A percentile compares a stretch with the other conserved stretches of the same genome.
phyloP scores from a whole-genome alignment of 2,797 vertebrate genomes.

The Chaetodon trifasciatus region DNA sequence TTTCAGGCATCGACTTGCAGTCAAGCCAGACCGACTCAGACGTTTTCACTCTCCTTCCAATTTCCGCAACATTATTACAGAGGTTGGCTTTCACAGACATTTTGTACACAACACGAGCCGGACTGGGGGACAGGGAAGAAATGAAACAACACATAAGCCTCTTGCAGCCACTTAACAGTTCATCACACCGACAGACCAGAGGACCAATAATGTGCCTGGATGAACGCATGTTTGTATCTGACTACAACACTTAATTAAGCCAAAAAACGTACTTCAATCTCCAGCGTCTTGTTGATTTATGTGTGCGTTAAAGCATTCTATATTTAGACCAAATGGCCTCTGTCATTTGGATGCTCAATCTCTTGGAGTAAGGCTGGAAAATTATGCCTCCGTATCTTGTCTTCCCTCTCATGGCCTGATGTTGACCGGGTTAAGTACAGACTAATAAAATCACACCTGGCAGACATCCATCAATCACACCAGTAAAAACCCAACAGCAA shows the following conservation, averaged over 20 bases:
- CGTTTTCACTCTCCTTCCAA: conserved; percentile 37
- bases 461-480: conserved; percentile 70
- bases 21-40: conserved; percentile 44
- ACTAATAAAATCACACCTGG: conserved; percentile 69
- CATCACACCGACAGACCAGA: conserved; percentile 15
- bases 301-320: conserved; percentile 31
- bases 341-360: conserved; percentile 43
- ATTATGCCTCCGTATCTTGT: conserved; percentile 45
- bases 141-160: conserved; percentile 62
- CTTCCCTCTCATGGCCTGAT: conserved; percentile 25
- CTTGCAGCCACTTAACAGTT: conserved; percentile 54
- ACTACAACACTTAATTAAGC: conserved; percentile 50
- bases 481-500: conserved; percentile 58
- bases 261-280: conserved; percentile 39
- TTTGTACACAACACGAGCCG: conserved; percentile 42
- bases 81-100: conserved; percentile 48
- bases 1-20: conserved; percentile 44
- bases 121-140: conserved; percentile 10
- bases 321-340: conserved; percentile 57
- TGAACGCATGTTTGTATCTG: conserved; percentile 9
- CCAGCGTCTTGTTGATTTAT: conserved; percentile 59
- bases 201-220: conserved; percentile 10
- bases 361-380: conserved; percentile 37
- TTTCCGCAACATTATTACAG: conserved; percentile 64
- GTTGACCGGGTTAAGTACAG: conserved; percentile 62